Base-by-base conservation (phyloP, 2,797 vertebrate genomes). In the Anolis apletophallus region DNA sequence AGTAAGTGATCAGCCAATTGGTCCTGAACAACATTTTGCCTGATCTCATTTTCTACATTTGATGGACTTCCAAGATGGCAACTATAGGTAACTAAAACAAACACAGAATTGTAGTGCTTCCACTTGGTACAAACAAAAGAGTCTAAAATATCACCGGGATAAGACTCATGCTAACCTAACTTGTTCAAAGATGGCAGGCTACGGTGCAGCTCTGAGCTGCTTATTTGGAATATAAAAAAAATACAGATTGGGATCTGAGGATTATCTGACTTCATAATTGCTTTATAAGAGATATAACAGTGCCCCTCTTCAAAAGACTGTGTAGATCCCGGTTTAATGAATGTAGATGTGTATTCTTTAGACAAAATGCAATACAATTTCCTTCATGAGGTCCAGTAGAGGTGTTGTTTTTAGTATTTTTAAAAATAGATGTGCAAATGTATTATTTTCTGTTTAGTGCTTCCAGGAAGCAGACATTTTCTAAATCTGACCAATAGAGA, bases 401-500 rank as follows among this genome's bases (percentile, higher is more conserved):
- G 21, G 34, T n/a, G 36, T 7, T 68, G 2, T 54, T 71, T 34
- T 34, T 23, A 4, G 14, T 55, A 40, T 50, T 54, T 52, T 29
- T 21, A 21, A 59, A n/a, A 81, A 81, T 46, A 46, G 54, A 16
- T 40, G 55, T 71, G 23, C 36, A 36, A 8, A 32, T 16, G 12
- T 32, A 29, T 16, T 54, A 71, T 73, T 54, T 54, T 54, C n/a
- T n/a, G 36, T 21, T 72, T 82, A 40, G 72, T 80, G 54, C 23
- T 85, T 69, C 29, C 52, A 59, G 19, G 21, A 80, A n/a, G 34
- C 67, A 91, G 86, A 52, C 54, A 11, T 17, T 19, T 2, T 79
- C 5, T 64, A 32, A 81, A 81, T 67, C 8, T 61, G 71, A 50
- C 32, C 73, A 50, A 13, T n/a, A 54, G 50, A 32, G 21, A 29